Percentiles rank a stretch among this genome's conserved stretches.
Evolutionary conservation across 2,113 vertebrate genomes (phyloP).

Genomic region (Cardinalis cardinalis): DNA sequence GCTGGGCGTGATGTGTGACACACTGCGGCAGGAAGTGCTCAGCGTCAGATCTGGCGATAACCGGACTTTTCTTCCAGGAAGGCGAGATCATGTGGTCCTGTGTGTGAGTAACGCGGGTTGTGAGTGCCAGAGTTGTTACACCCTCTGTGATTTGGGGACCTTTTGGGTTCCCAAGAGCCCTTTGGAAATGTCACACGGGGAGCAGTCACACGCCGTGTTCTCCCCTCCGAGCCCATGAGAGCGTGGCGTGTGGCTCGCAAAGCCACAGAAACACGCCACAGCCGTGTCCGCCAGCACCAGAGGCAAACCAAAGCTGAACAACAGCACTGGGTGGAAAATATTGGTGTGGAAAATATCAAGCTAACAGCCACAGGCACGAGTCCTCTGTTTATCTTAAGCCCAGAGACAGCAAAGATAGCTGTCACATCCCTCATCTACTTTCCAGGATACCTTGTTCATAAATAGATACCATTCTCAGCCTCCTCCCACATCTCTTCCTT

Average conservation of each 20-base stretch:
- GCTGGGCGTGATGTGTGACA: conserved; percentile 34
- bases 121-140: background rate
- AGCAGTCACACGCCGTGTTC: background rate
- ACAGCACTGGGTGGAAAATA: background rate
- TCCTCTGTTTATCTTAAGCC: background rate
- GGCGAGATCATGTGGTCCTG: background rate
- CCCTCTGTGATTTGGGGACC: background rate
- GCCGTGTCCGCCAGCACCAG: background rate
- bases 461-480: background rate
- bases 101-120: background rate
- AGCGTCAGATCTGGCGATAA: conserved; percentile 33
- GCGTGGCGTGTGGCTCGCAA: fast-evolving
- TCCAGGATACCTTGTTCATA: background rate
- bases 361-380: background rate
- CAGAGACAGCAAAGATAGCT: background rate
- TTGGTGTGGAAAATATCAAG: background rate
- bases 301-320: background rate
- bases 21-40: conserved; percentile 38
- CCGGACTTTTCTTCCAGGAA: conserved; percentile 64
- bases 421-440: background rate
- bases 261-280: background rate
- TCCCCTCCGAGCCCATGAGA: background rate
- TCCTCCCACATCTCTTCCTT: background rate
- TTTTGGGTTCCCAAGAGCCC: background rate
- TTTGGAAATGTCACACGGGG: background rate